phyloP scores from a whole-genome alignment of 2,888 invertebrate species.

The Busseola fusca region DNA sequence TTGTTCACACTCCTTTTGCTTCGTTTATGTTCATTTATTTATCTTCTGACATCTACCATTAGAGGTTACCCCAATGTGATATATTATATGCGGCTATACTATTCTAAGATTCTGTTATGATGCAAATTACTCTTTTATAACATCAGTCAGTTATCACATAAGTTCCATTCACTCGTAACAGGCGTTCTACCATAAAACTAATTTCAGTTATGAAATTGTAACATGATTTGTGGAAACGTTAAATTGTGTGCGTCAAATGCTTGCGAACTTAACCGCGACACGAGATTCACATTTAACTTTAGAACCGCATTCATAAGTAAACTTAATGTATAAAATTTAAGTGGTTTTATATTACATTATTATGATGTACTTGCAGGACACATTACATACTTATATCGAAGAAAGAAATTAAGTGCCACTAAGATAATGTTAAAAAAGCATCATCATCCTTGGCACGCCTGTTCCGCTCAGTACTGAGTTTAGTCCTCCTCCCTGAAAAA shows the following conservation, averaged over 20 bases:
- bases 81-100: no score
- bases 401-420: neutral
- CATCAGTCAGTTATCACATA: neutral
- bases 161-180: neutral
- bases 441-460: neutral
- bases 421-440: neutral
- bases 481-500: neutral
- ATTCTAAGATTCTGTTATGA: no score
- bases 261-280: conserved; percentile 64
- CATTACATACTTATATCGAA: neutral
- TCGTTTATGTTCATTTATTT: neutral
- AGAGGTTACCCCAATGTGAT: no score
- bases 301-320: conserved; percentile 56
- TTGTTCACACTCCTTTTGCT: neutral
- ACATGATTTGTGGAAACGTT: conserved; percentile 8
- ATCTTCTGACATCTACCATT: no score
- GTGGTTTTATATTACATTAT: neutral
- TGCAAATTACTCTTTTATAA: neutral
- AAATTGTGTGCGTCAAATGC: conserved; percentile 41
- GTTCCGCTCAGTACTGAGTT: no score
- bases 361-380: neutral
- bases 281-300: conserved; percentile 69
- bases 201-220: conserved; percentile 25
- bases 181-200: conserved; percentile 23
- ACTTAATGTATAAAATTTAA: conserved; percentile 15